These are phyloP conservation scores for Glossophaga mutica DNA, from an alignment of 2,797 vertebrate species.

Conservation along the genomic window DNA sequence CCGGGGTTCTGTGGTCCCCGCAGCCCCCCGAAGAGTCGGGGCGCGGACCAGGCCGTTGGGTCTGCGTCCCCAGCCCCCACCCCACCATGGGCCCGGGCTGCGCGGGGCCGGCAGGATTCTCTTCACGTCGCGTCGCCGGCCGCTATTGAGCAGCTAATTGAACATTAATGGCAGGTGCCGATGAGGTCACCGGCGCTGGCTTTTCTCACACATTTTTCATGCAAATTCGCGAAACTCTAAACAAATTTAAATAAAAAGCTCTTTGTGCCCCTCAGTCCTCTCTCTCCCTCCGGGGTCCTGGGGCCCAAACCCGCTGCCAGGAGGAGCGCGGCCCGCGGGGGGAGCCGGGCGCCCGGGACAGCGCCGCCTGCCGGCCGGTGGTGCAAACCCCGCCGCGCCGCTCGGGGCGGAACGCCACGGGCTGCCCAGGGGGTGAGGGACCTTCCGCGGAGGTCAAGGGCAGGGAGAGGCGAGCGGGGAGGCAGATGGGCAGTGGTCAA, in stretches of 20 bases:
- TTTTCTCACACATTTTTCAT: constrained; percentile 91
- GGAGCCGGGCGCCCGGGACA: background rate
- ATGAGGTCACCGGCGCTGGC: constrained; percentile 88
- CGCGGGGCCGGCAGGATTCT: constrained; percentile 83
- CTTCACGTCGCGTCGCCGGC: constrained; percentile 84
- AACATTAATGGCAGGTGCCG: constrained; percentile 92
- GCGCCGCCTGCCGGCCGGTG: constrained; percentile 33
- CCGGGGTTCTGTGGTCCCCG: background rate
- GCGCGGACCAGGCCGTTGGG: constrained; percentile 35
- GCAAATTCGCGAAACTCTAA: constrained; percentile 89
- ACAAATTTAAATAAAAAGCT: constrained; percentile 90
- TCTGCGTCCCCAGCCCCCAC: background rate
- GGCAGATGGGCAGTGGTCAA: background rate
- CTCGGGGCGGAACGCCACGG: background rate
- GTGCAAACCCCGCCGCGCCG: background rate
- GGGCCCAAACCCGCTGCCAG: constrained; percentile 20
- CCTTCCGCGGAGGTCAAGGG: background rate
- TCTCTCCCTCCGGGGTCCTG: constrained; percentile 43
- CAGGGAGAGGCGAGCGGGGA: background rate
- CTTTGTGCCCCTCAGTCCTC: constrained; percentile 80
- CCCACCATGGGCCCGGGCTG: background rate
- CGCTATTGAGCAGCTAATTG: constrained; percentile 90
- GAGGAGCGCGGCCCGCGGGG: background rate
- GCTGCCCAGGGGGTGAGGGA: background rate
- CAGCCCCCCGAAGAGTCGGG: background rate